A percentile compares a stretch with the other conserved stretches of the same genome.
These are phyloP conservation scores for Pelodiscus sinensis DNA, from an alignment of 2,113 vertebrate species.

Conservation along the genomic window DNA sequence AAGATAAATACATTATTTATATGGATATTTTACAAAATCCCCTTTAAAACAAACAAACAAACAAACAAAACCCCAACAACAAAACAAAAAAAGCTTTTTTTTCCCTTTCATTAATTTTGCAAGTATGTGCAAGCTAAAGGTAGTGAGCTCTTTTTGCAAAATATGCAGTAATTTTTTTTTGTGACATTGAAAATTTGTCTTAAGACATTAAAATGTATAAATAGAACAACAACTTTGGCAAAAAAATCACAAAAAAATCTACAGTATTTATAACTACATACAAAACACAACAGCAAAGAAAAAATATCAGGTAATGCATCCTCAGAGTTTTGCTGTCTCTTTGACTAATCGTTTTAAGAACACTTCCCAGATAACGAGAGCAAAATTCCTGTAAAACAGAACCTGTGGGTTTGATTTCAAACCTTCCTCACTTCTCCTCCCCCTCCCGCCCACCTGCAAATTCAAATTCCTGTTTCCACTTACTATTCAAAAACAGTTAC, in stretches of 20 bases:
- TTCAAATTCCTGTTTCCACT: slow-evolving; percentile 44
- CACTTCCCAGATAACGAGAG: slow-evolving; percentile 88
- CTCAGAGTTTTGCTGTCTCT: slow-evolving; percentile 82
- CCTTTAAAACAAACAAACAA: slow-evolving; percentile 82
- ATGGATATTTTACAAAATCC: slow-evolving; percentile 97
- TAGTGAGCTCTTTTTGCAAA: slow-evolving; percentile 90
- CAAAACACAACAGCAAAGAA: slow-evolving; percentile 92
- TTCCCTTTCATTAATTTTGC: slow-evolving; percentile 81
- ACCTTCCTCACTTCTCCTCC: slow-evolving; percentile 22
- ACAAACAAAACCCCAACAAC: slow-evolving; percentile 26
- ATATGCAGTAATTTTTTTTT: slow-evolving; percentile 88
- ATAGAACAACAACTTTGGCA: slow-evolving; percentile 95
- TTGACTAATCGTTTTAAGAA: slow-evolving; percentile 83
- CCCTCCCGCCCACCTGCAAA: not conserved
- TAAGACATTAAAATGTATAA: slow-evolving; percentile 96
- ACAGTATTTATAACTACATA: slow-evolving; percentile 93
- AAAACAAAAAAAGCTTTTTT: slow-evolving; percentile 76
- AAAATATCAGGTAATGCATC: slow-evolving; percentile 84
- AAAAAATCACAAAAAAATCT: slow-evolving; percentile 88
- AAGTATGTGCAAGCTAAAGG: slow-evolving; percentile 86
- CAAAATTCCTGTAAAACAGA: slow-evolving; percentile 77
- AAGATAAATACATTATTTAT: slow-evolving; percentile 99
- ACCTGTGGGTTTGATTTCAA: slow-evolving; percentile 62
- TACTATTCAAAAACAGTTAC: slow-evolving; percentile 64
- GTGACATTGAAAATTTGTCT: slow-evolving; percentile 91